phyloP scores from a whole-genome alignment of 2,888 invertebrate genomes.

The Theristus sp. region DNA sequence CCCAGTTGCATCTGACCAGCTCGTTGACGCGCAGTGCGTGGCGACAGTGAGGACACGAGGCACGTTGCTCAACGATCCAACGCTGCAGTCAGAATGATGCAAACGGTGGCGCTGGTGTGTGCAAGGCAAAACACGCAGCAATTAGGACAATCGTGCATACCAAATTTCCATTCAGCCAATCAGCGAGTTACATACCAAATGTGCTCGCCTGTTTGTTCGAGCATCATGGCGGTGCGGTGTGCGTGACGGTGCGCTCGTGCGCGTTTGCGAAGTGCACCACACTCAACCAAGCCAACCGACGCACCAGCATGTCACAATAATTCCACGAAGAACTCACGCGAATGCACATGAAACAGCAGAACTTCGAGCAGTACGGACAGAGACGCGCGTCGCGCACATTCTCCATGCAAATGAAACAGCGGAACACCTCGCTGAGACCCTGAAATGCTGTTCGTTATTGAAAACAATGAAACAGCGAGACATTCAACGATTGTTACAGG shows the following conservation, averaged over 20 bases:
- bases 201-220: too few species aligned
- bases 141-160: too few species aligned
- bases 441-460: too few species aligned
- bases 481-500: too few species aligned
- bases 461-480: too few species aligned
- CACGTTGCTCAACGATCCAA: constrained; percentile 76
- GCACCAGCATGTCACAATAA: not conserved
- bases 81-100: constrained; percentile 39
- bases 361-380: constrained; percentile 81
- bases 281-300: not conserved
- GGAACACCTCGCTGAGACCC: constrained; percentile 43
- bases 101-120: too few species aligned
- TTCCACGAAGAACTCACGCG: constrained; percentile 32
- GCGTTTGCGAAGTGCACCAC: too few species aligned
- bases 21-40: constrained; percentile 56
- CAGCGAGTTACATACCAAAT: too few species aligned
- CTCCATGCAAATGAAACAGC: constrained; percentile 92
- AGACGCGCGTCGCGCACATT: constrained; percentile 76
- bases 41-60: constrained; percentile 76
- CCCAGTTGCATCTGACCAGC: constrained; percentile 83
- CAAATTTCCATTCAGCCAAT: too few species aligned
- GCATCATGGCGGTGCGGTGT: too few species aligned
- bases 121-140: too few species aligned
- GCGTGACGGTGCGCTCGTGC: too few species aligned
- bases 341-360: constrained; percentile 82